Conservation (phyloP, 2,888 invertebrate genomes). For the Criorhina ranunculi region DNA sequence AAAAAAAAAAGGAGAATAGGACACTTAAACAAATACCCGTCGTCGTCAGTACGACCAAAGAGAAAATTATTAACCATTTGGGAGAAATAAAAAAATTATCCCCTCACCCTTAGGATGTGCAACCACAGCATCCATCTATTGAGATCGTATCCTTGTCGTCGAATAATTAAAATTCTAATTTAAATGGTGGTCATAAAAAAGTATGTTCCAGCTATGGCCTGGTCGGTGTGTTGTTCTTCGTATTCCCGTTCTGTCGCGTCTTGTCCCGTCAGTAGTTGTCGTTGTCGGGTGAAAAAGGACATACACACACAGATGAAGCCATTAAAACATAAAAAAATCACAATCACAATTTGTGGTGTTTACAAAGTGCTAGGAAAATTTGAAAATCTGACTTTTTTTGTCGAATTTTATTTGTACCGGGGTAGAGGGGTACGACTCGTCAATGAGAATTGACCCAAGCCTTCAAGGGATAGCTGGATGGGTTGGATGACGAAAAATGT, state of each 20-base stretch:
- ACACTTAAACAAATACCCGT: neutral
- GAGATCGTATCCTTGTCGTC: slow-evolving; percentile 44
- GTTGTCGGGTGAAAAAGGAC: slow-evolving; percentile 54
- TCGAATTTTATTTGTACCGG: slow-evolving; percentile 65
- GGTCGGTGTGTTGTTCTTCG: neutral
- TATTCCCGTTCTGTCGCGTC: neutral
- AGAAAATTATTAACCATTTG: slow-evolving; percentile 58
- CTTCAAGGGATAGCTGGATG: slow-evolving; percentile 68
- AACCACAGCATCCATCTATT: slow-evolving; percentile 23
- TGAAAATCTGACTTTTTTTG: slow-evolving; percentile 73
- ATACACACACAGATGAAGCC: slow-evolving; percentile 66
- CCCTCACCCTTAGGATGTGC: neutral
- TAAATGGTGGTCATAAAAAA: slow-evolving; percentile 53
- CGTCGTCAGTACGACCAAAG: slow-evolving; percentile 1
- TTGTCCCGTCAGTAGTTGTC: too few species aligned
- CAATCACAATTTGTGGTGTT: slow-evolving; percentile 76
- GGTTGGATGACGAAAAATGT: slow-evolving; percentile 65
- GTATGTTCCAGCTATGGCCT: slow-evolving; percentile 16
- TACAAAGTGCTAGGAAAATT: slow-evolving; percentile 76
- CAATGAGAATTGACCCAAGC: slow-evolving; percentile 75
- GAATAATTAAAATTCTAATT: slow-evolving; percentile 63
- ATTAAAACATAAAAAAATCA: slow-evolving; percentile 75
- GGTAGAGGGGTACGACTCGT: slow-evolving; percentile 51
- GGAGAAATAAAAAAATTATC: slow-evolving; percentile 34
- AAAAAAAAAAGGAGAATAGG: neutral